These are phyloP conservation scores for Troides oblongomaculatus DNA, from an alignment of 2,888 invertebrate genomes.

Conservation along the genomic window DNA sequence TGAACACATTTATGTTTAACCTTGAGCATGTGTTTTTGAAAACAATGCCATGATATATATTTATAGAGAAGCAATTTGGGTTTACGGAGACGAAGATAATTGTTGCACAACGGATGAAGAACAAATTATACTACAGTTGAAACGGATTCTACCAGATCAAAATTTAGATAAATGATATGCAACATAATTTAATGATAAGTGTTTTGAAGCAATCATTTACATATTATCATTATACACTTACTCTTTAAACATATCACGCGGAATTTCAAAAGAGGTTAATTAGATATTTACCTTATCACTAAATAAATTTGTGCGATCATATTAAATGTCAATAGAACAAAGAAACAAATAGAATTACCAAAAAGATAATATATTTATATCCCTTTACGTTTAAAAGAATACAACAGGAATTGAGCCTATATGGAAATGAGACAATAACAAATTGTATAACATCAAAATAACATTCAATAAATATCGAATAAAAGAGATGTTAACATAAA, in stretches of 20 bases:
- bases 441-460: no score
- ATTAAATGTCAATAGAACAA: no score
- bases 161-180: background rate
- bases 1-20: conserved; percentile 1
- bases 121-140: background rate
- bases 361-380: no score
- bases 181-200: background rate
- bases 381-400: no score
- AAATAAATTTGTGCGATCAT: no score
- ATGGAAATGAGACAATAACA: no score
- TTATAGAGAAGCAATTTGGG: conserved; percentile 22
- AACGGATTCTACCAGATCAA: background rate
- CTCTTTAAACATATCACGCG: background rate
- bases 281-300: background rate
- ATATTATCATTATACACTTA: background rate
- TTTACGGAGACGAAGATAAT: conserved; percentile 15
- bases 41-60: conserved; percentile 28
- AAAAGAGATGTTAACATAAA: conserved; percentile 3
- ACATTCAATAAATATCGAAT: background rate
- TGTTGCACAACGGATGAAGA: conserved; percentile 5
- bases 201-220: background rate
- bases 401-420: no score
- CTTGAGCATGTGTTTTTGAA: conserved; percentile 22
- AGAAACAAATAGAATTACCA: no score
- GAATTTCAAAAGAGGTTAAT: background rate